Conservation (phyloP, 2,888 invertebrate genomes). For the Mamestra brassicae region DNA sequence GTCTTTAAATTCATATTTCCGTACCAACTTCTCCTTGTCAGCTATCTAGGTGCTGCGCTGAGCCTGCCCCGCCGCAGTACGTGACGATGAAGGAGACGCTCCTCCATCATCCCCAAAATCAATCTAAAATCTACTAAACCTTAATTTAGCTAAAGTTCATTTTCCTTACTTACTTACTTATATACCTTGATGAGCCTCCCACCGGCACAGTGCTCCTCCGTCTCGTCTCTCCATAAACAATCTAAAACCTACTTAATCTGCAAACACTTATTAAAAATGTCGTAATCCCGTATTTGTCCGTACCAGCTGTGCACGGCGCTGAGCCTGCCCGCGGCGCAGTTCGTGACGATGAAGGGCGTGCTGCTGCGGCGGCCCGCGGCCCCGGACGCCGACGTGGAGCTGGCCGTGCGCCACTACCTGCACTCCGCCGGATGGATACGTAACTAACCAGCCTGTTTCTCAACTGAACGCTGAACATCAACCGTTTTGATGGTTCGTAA, state of each 20-base stretch:
- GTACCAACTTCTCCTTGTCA: not conserved
- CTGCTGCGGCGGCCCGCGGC: constrained; percentile 92
- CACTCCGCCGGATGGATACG: constrained; percentile 86
- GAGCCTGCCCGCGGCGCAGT: constrained; percentile 96
- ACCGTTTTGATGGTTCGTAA: not conserved
- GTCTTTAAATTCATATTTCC: not conserved
- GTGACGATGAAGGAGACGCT: constrained; percentile 76
- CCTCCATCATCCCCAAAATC: too few relatives aligned
- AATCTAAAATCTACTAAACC: not conserved
- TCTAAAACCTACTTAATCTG: not conserved
- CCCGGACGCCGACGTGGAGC: constrained; percentile 81
- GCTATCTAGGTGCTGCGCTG: too few relatives aligned
- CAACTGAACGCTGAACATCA: not conserved
- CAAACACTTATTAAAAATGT: not conserved
- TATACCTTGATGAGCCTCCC: too few relatives aligned
- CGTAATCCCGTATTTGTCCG: not conserved
- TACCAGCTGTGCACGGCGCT: constrained; percentile 93
- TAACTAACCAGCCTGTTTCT: constrained; percentile 72
- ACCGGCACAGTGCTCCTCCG: too few relatives aligned
- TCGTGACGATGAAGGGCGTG: constrained; percentile 96
- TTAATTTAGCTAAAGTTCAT: too few relatives aligned
- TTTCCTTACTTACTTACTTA: too few relatives aligned
- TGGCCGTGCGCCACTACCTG: constrained; percentile 82
- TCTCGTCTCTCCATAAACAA: not conserved
- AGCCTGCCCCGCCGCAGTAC: constrained; percentile 89